These are phyloP conservation scores for Chrysopa pallens DNA, from an alignment of 1,140 invertebrate genomes.

Conservation along the genomic window DNA sequence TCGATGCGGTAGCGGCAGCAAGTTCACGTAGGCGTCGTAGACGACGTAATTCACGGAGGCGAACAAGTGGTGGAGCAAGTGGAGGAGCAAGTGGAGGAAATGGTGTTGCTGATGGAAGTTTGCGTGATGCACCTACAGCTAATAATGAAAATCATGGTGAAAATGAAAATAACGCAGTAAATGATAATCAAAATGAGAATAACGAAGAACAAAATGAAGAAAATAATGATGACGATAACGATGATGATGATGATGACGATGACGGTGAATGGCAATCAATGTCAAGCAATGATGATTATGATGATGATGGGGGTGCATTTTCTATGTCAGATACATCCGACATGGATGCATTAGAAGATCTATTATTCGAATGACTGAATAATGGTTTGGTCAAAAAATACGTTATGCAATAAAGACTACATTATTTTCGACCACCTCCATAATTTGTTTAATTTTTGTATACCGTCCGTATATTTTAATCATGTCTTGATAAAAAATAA, in stretches of 20 bases:
- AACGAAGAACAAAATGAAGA: constrained; percentile 7
- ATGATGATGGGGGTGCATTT: constrained; percentile 6
- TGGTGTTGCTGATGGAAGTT: neutral
- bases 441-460: too few relatives aligned
- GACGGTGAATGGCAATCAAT: constrained; percentile 1
- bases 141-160: neutral
- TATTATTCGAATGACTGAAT: constrained; percentile 2
- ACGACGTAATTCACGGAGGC: neutral
- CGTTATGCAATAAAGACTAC: too few relatives aligned
- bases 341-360: constrained; percentile 6
- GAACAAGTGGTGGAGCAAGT: neutral
- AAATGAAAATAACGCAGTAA: neutral
- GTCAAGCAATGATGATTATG: constrained; percentile 4
- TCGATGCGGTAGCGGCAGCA: constrained; percentile 1
- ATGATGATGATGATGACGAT: constrained; percentile 9
- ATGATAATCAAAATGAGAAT: constrained; percentile 1
- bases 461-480: too few relatives aligned
- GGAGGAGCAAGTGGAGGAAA: neutral
- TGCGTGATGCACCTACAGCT: neutral
- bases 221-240: constrained; percentile 2
- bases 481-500: too few relatives aligned
- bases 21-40: neutral
- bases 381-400: neutral
- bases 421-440: too few relatives aligned
- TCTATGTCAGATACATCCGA: constrained; percentile 4